These are phyloP conservation scores for Xylophagus ater DNA, from an alignment of 2,888 invertebrate species.

Conservation along the genomic window DNA sequence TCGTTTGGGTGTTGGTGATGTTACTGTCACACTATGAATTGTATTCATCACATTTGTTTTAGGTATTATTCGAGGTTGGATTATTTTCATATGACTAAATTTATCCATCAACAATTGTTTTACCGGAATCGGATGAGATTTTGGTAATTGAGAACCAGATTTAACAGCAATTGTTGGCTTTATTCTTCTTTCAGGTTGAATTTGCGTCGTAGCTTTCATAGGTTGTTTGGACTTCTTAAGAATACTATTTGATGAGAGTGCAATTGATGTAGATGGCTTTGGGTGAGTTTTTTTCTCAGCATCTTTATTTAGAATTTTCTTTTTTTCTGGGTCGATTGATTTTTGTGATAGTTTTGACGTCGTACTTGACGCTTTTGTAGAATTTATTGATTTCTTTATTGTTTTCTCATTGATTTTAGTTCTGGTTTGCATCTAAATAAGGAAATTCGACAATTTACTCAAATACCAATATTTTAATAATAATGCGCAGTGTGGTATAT, in stretches of 20 bases:
- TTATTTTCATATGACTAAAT: background rate
- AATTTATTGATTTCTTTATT: background rate
- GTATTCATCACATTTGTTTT: constrained; percentile 34
- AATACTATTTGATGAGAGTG: too few species aligned
- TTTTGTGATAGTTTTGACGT: too few species aligned
- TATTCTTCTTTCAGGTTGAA: background rate
- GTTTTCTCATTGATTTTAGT: background rate
- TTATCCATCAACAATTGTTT: constrained; percentile 14
- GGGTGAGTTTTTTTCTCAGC: background rate
- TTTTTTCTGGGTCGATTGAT: too few species aligned
- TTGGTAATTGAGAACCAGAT: too few species aligned
- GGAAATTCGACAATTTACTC: too few species aligned
- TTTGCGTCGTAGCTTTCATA: constrained; percentile 1
- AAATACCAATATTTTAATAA: too few species aligned
- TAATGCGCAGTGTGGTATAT: too few species aligned
- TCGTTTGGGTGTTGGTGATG: constrained; percentile 33
- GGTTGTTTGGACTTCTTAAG: too few species aligned
- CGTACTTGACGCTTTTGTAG: background rate
- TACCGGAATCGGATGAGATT: constrained; percentile 15
- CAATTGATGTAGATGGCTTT: constrained; percentile 1
- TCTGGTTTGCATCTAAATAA: constrained; percentile 4
- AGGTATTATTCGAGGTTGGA: constrained; percentile 3
- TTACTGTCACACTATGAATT: constrained; percentile 36
- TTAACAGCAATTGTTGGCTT: too few species aligned
- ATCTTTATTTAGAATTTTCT: too few species aligned